Conservation (phyloP, 2,888 invertebrate genomes). For the Ochropacha duplaris region DNA sequence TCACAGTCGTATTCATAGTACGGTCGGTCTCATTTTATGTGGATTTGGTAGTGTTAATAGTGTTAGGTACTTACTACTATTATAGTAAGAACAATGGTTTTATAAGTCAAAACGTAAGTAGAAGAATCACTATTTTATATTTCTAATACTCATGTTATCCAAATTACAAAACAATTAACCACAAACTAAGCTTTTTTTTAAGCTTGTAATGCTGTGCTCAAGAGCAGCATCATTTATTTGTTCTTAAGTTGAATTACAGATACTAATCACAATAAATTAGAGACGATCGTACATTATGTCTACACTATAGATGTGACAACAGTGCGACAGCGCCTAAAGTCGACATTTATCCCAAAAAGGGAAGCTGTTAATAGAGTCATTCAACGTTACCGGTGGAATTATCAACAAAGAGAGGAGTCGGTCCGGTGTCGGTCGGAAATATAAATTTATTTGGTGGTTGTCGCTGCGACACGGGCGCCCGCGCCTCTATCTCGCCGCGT, state of each 20-base stretch:
- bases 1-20: constrained; percentile 68
- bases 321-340: constrained; percentile 61
- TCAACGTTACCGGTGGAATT: constrained; percentile 82
- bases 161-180: too few relatives aligned
- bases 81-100: too few relatives aligned
- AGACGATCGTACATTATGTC: constrained; percentile 18
- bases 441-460: constrained; percentile 82
- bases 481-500: constrained; percentile 77
- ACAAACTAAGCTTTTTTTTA: too few relatives aligned
- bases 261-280: constrained; percentile 14
- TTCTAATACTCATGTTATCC: too few relatives aligned
- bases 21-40: neutral
- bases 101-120: too few relatives aligned
- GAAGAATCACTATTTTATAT: too few relatives aligned
- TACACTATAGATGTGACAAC: constrained; percentile 59
- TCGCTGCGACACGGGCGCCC: constrained; percentile 78
- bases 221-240: too few relatives aligned
- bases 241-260: neutral
- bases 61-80: too few relatives aligned
- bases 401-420: constrained; percentile 81
- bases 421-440: constrained; percentile 76
- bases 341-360: constrained; percentile 81
- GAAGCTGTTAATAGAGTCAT: constrained; percentile 84
- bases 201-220: too few relatives aligned
- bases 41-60: too few relatives aligned